These are phyloP conservation scores for Cartodere bifasciata DNA, from an alignment of 2,888 invertebrate species.

Conservation along the genomic window DNA sequence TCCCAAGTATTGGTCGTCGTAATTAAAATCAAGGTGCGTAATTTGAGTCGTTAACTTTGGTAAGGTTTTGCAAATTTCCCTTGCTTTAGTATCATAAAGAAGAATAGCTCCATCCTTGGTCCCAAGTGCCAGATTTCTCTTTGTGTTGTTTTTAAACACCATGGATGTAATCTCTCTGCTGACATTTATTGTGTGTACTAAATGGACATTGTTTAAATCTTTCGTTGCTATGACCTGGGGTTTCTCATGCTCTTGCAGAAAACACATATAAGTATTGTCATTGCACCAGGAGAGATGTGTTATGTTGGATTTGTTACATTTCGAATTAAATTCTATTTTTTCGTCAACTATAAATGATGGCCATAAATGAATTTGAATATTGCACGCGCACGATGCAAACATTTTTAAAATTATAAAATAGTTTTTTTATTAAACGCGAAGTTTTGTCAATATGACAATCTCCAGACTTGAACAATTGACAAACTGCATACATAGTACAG, in stretches of 20 bases:
- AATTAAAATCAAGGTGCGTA: slow-evolving; percentile 22
- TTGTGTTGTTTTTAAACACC: slow-evolving; percentile 25
- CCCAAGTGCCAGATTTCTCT: slow-evolving; percentile 25
- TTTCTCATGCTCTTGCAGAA: slow-evolving; percentile 22
- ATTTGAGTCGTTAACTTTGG: slow-evolving; percentile 18
- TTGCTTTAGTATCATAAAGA: slow-evolving; percentile 28
- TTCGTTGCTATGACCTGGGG: slow-evolving; percentile 27
- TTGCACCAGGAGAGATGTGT: slow-evolving; percentile 26
- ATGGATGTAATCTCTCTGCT: slow-evolving; percentile 21
- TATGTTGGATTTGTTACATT: slow-evolving; percentile 17
- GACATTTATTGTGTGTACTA: slow-evolving; percentile 26
- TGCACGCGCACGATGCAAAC: slow-evolving; percentile 22
- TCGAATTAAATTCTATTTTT: slow-evolving; percentile 17
- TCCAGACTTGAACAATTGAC: too few species aligned
- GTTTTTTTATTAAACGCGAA: too few species aligned
- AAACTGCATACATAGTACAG: too few species aligned
- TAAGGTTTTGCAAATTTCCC: slow-evolving; percentile 20
- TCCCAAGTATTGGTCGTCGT: slow-evolving; percentile 22
- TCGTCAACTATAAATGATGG: slow-evolving; percentile 17
- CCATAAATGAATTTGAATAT: slow-evolving; percentile 22
- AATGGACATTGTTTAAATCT: slow-evolving; percentile 21
- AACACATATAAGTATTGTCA: slow-evolving; percentile 26
- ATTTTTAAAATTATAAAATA: slow-evolving; percentile 15
- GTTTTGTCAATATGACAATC: too few species aligned
- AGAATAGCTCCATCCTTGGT: slow-evolving; percentile 24